Conservation (phyloP, 2,888 invertebrate species). For the Bembecia ichneumoniformis region DNA sequence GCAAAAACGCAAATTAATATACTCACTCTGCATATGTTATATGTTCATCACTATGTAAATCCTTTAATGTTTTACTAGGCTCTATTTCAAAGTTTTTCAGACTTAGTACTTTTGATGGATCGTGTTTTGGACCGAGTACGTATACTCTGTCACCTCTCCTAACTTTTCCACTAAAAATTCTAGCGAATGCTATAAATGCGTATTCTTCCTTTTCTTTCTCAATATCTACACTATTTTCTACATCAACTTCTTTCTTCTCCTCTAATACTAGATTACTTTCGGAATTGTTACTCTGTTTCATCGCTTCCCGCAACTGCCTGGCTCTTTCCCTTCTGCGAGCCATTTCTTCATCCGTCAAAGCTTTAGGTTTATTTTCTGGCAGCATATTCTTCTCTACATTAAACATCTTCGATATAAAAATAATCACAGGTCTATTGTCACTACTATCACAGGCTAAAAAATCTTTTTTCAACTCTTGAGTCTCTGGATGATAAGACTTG, state of each 20-base stretch:
- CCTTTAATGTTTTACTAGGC: conserved; percentile 67
- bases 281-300: conserved; percentile 34
- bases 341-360: conserved; percentile 83
- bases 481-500: conserved; percentile 76
- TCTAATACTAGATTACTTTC: conserved; percentile 21
- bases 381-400: conserved; percentile 81
- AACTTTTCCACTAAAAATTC: conserved; percentile 91
- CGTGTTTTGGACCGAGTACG: conserved; percentile 90
- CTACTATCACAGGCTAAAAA: conserved; percentile 78
- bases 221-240: conserved; percentile 47
- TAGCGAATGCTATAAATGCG: conserved; percentile 90
- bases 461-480: conserved; percentile 78
- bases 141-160: conserved; percentile 83
- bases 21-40: conserved; percentile 74
- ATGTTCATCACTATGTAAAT: conserved; percentile 75
- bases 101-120: conserved; percentile 76
- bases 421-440: conserved; percentile 77
- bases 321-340: conserved; percentile 77
- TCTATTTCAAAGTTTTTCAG: conserved; percentile 53
- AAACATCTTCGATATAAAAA: conserved; percentile 93
- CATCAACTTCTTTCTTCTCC: conserved; percentile 20
- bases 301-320: conserved; percentile 75
- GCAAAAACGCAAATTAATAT: background rate
- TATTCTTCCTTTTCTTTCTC: conserved; percentile 40
- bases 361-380: conserved; percentile 85